Conservation (phyloP, 2,888 invertebrate species). For the Drosophila setosimentum region DNA sequence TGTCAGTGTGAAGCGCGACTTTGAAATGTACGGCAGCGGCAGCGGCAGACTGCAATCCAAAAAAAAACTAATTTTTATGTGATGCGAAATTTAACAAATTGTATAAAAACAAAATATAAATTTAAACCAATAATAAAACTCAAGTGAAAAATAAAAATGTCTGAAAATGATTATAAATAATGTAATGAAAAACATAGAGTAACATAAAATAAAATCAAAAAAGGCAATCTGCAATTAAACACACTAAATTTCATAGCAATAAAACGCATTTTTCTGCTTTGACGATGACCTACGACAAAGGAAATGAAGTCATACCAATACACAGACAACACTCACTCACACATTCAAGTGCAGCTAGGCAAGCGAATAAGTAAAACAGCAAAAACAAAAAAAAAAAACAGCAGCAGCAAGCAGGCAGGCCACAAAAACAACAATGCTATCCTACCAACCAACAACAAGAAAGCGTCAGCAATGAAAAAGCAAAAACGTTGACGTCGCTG, state of each 20-base stretch:
- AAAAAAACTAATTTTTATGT: slow-evolving; percentile 28
- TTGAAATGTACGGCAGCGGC: slow-evolving; percentile 78
- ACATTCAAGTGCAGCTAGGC: slow-evolving; percentile 67
- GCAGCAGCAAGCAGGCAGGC: slow-evolving; percentile 43
- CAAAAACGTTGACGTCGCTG: slow-evolving; percentile 38
- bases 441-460: slow-evolving; percentile 53
- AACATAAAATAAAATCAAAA: slow-evolving; percentile 3
- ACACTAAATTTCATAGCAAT: slow-evolving; percentile 29
- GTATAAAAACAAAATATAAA: slow-evolving; percentile 13
- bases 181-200: not conserved
- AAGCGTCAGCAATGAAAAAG: slow-evolving; percentile 58
- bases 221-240: slow-evolving; percentile 6
- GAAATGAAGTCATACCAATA: slow-evolving; percentile 84
- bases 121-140: slow-evolving; percentile 4
- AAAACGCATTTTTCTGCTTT: slow-evolving; percentile 71
- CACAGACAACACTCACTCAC: slow-evolving; percentile 32
- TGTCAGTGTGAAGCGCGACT: slow-evolving; percentile 84
- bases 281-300: slow-evolving; percentile 84
- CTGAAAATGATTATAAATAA: slow-evolving; percentile 3
- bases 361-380: slow-evolving; percentile 56
- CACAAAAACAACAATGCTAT: slow-evolving; percentile 37
- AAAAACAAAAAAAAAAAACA: slow-evolving; percentile 40
- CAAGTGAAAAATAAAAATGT: slow-evolving; percentile 17
- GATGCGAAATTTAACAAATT: slow-evolving; percentile 21
- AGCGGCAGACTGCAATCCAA: slow-evolving; percentile 23